Conservation (phyloP, 2,888 invertebrate species). For the Aethes cnicana region DNA sequence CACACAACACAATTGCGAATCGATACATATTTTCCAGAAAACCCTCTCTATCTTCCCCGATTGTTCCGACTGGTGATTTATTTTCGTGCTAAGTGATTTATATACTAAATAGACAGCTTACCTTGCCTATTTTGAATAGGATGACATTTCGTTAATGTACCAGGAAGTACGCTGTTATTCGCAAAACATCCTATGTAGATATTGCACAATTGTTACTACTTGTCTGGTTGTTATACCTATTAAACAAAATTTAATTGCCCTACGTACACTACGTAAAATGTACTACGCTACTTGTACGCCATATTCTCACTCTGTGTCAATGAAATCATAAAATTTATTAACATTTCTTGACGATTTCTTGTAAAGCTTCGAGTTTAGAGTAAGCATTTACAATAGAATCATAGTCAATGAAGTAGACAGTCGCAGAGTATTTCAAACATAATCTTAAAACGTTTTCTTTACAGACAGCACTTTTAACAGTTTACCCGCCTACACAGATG, state of each 20-base stretch:
- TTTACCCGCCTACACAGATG: no score
- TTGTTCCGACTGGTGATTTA: constrained; percentile 12
- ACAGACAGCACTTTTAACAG: no score
- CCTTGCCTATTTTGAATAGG: constrained; percentile 25
- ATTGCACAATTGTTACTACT: neutral
- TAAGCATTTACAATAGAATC: no score
- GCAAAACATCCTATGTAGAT: constrained; percentile 17
- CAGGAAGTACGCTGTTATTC: constrained; percentile 23
- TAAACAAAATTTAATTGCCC: neutral
- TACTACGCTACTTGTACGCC: neutral
- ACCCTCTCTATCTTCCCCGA: constrained; percentile 6
- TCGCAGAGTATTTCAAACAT: no score
- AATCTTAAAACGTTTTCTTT: no score
- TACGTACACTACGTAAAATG: neutral
- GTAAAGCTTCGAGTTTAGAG: no score
- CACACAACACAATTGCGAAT: constrained; percentile 18
- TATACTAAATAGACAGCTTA: constrained; percentile 23
- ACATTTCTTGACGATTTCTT: no score
- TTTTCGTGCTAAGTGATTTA: constrained; percentile 13
- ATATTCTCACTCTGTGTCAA: no score
- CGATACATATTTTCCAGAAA: constrained; percentile 2
- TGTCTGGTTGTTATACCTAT: constrained; percentile 5
- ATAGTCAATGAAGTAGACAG: no score
- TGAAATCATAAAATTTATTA: no score
- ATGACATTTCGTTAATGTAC: constrained; percentile 19